Percentiles rank a stretch among this genome's conserved stretches.
These are phyloP conservation scores for Cydia amplana DNA, from an alignment of 1,140 invertebrate species.

Conservation along the genomic window DNA sequence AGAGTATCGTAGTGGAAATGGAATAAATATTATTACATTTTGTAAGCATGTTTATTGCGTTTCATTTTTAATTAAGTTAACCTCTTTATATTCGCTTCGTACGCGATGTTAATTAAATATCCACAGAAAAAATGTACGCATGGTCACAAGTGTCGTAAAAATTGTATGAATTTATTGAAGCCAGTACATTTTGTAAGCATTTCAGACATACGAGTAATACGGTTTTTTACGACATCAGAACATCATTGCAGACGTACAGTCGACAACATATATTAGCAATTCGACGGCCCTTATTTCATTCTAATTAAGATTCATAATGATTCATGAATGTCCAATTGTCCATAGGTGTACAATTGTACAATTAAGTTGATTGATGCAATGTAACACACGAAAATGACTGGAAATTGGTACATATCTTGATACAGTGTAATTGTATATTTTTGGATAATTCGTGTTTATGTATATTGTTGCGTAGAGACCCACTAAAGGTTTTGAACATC, in stretches of 20 bases:
- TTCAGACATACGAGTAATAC: conserved; percentile 40
- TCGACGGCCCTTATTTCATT: background rate
- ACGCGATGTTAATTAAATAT: conserved; percentile 18
- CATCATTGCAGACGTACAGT: conserved; percentile 5
- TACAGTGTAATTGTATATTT: conserved; percentile 7
- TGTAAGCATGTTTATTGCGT: background rate
- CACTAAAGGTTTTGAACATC: too few species aligned
- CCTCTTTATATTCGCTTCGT: too few species aligned
- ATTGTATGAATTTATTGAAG: conserved; percentile 17
- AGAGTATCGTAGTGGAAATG: too few species aligned
- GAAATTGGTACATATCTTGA: conserved; percentile 31
- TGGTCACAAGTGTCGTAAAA: conserved; percentile 34
- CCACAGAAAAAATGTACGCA: background rate
- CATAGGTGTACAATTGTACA: conserved; percentile 5
- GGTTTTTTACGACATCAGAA: conserved; percentile 36
- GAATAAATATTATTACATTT: too few species aligned
- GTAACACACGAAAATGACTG: background rate
- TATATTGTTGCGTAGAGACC: background rate
- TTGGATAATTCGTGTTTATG: conserved; percentile 1
- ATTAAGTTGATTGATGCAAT: conserved; percentile 6
- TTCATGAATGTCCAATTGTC: background rate
- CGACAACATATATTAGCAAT: background rate
- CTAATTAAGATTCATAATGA: background rate
- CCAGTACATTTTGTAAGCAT: conserved; percentile 46
- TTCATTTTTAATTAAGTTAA: background rate